Percentiles rank a stretch among this genome's conserved stretches.
phyloP scores from a whole-genome alignment of 2,113 vertebrate genomes.

The Enhydra lutris region DNA sequence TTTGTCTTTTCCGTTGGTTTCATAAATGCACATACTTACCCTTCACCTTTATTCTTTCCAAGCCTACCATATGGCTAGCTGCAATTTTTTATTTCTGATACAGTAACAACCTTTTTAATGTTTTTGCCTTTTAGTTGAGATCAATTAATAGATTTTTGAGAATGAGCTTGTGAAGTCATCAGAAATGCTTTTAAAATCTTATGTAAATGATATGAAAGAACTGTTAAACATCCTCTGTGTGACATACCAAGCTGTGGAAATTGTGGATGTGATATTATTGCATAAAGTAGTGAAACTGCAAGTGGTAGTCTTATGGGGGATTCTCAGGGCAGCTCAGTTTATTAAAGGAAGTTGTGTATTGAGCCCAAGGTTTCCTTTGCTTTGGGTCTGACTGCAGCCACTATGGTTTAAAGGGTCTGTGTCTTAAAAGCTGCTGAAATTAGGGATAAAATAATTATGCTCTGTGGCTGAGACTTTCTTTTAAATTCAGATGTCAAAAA shows the following conservation, averaged over 20 bases:
- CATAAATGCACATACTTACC: neutral
- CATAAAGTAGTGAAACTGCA: neutral
- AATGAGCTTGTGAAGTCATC: neutral
- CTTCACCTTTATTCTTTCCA: neutral
- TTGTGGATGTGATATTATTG: neutral
- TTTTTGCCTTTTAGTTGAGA: neutral
- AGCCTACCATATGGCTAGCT: neutral
- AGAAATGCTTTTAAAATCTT: constrained; percentile 3
- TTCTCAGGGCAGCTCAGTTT: neutral
- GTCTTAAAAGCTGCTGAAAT: neutral
- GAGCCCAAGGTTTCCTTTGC: neutral
- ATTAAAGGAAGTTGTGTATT: neutral
- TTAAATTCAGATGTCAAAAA: neutral
- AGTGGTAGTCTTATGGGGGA: neutral
- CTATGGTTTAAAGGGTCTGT: neutral
- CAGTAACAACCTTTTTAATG: neutral
- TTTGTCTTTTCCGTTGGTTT: neutral
- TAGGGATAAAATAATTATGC: neutral
- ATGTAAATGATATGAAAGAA: neutral
- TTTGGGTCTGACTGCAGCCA: neutral
- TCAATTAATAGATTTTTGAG: neutral
- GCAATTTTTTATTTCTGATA: neutral
- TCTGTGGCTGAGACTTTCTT: neutral
- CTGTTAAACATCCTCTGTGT: neutral
- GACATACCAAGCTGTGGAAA: neutral